Conservation (phyloP, 2,888 invertebrate species). For the Ormia ochracea region DNA sequence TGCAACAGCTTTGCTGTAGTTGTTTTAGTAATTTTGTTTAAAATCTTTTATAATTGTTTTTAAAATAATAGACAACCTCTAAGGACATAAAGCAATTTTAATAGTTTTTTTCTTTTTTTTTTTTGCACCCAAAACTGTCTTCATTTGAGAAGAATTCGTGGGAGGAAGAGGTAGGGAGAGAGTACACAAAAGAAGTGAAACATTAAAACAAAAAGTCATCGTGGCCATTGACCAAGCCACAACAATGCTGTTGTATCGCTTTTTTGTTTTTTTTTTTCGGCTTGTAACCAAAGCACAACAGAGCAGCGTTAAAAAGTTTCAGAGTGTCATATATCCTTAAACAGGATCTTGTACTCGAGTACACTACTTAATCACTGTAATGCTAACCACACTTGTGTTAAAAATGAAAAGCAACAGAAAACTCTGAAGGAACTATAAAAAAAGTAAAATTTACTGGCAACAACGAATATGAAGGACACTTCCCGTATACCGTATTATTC, state of each 20-base stretch:
- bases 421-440: not conserved
- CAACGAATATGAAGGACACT: not conserved
- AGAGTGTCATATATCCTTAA: conserved; percentile 56
- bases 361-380: conserved; percentile 62
- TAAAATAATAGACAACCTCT: conserved; percentile 59
- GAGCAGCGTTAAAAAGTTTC: conserved; percentile 43
- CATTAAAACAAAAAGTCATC: conserved; percentile 39
- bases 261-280: not conserved
- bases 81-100: conserved; percentile 58
- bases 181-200: conserved; percentile 25
- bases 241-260: conserved; percentile 38
- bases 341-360: conserved; percentile 37
- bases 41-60: conserved; percentile 61
- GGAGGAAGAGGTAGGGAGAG: too few relatives aligned
- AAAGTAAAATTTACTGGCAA: not conserved
- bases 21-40: conserved; percentile 28
- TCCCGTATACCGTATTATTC: not conserved
- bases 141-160: not conserved
- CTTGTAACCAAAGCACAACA: conserved; percentile 1
- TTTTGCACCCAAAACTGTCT: not conserved
- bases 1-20: conserved; percentile 5
- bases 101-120: conserved; percentile 20
- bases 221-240: conserved; percentile 61
- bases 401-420: conserved; percentile 20
- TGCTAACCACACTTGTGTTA: conserved; percentile 64